phyloP scores from a whole-genome alignment of 2,888 invertebrate genomes.

The Hoplodrina ambigua region DNA sequence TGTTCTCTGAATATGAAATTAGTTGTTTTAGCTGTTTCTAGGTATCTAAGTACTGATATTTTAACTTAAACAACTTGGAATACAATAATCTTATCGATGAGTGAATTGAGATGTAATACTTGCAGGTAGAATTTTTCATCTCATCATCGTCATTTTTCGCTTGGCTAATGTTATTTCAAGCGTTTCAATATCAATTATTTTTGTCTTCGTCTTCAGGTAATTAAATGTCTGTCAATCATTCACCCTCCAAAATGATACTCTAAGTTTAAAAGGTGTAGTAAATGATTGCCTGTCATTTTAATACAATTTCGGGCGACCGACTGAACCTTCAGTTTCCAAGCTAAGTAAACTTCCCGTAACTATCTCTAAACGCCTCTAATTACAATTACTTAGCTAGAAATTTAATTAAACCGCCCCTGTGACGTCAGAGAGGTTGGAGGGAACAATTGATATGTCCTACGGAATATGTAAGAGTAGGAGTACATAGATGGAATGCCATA shows the following conservation, averaged over 20 bases:
- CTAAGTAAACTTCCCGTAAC: slow-evolving; percentile 27
- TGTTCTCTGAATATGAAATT: slow-evolving; percentile 68
- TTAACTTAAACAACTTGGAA: slow-evolving; percentile 27
- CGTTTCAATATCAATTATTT: slow-evolving; percentile 3
- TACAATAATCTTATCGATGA: slow-evolving; percentile 27
- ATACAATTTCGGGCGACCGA: slow-evolving; percentile 17
- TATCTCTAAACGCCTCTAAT: slow-evolving; percentile 47
- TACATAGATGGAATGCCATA: slow-evolving; percentile 19
- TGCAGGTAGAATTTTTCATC: slow-evolving; percentile 6
- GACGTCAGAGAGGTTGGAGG: slow-evolving; percentile 19
- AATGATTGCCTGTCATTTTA: slow-evolving; percentile 24
- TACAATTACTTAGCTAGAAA: slow-evolving; percentile 55
- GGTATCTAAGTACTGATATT: slow-evolving; percentile 29
- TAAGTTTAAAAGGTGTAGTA: neutral
- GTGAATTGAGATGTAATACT: slow-evolving; percentile 9
- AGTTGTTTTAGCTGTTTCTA: slow-evolving; percentile 52
- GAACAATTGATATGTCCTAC: slow-evolving; percentile 41
- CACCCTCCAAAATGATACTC: neutral
- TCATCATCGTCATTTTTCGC: slow-evolving; percentile 2
- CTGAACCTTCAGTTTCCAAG: slow-evolving; percentile 6
- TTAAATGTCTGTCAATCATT: slow-evolving; percentile 25
- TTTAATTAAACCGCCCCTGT: slow-evolving; percentile 56
- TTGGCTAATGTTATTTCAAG: slow-evolving; percentile 20
- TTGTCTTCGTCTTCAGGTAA: slow-evolving; percentile 7
- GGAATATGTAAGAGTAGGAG: slow-evolving; percentile 21